Percentiles rank a stretch among this genome's conserved stretches.
Evolutionary conservation across 1,140 invertebrate genomes (phyloP).

Genomic region (Mizuhopecten yessoensis): DNA sequence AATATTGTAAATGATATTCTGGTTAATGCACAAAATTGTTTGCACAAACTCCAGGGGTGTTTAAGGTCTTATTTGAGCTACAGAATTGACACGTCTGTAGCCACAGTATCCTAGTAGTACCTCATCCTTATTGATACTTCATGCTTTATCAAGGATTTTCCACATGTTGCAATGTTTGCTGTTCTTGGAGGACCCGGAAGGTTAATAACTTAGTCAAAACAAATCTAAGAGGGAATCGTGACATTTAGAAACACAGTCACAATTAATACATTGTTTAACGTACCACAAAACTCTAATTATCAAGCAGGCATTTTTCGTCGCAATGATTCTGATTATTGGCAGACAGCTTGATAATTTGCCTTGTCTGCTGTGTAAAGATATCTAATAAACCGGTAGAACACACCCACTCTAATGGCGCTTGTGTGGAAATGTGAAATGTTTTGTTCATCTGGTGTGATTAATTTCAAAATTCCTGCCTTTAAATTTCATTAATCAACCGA

Average conservation of each 20-base stretch:
- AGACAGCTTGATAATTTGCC: constrained; percentile 19
- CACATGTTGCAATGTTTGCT: background rate
- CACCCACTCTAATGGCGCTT: background rate
- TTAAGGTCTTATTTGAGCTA: background rate
- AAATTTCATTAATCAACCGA: background rate
- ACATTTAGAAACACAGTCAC: constrained; percentile 2
- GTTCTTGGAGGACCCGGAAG: background rate
- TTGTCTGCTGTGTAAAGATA: background rate
- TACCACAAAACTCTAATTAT: constrained; percentile 12
- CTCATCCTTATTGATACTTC: background rate
- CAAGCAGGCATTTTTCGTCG: background rate
- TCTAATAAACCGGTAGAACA: background rate
- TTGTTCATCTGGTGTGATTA: background rate
- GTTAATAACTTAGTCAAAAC: background rate
- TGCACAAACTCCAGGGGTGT: background rate
- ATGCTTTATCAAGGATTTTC: background rate
- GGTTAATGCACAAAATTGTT: background rate
- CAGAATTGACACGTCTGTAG: background rate
- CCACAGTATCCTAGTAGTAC: background rate
- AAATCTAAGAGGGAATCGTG: background rate
- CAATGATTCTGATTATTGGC: background rate
- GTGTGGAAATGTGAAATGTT: background rate
- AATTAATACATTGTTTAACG: background rate
- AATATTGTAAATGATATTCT: background rate
- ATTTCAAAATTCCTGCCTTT: background rate